phyloP scores from a whole-genome alignment of 2,888 invertebrate species.

The Tipula confusa region DNA sequence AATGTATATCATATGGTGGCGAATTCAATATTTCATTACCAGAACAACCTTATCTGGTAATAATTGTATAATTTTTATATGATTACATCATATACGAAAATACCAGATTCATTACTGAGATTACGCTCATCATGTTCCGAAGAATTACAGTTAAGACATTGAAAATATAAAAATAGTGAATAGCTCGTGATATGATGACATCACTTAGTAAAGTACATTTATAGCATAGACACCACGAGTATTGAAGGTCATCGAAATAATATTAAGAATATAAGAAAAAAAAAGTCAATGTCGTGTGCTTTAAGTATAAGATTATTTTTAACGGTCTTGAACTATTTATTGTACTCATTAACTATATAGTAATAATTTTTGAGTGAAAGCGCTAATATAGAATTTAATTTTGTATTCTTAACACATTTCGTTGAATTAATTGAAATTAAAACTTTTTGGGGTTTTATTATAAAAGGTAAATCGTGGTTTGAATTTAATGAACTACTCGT shows the following conservation, averaged over 20 bases:
- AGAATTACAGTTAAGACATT: neutral
- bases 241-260: neutral
- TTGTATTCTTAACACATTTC: neutral
- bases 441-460: neutral
- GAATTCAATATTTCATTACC: neutral
- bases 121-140: neutral
- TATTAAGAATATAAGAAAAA: neutral
- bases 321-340: slow-evolving; percentile 5
- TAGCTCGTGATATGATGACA: neutral
- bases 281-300: neutral
- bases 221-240: neutral
- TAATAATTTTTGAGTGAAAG: no score
- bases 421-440: neutral
- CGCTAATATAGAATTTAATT: neutral
- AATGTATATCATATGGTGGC: neutral
- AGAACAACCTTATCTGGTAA: neutral
- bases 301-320: slow-evolving; percentile 12
- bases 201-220: neutral
- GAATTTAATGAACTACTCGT: neutral
- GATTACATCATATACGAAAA: neutral
- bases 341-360: neutral
- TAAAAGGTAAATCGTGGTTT: neutral
- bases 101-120: neutral
- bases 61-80: neutral
- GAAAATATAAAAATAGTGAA: neutral